Conservation (phyloP, 2,797 vertebrate species). For the Neosilurus mollespiculum region DNA sequence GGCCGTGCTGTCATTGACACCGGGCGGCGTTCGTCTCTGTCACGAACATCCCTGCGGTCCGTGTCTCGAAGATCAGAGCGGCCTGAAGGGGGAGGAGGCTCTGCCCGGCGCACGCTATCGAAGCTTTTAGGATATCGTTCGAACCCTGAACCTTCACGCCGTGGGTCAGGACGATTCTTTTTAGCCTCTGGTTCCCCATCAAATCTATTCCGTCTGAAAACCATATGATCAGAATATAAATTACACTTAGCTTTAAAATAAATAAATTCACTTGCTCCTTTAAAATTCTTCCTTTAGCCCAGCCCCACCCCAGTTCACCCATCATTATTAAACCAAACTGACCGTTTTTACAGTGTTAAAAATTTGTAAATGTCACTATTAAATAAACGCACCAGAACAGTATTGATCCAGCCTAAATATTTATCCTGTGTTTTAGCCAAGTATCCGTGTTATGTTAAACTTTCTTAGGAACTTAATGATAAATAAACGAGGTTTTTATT, state of each 20-base stretch:
- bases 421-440: background rate
- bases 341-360: background rate
- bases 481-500: background rate
- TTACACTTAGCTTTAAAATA: background rate
- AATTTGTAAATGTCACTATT: background rate
- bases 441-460: background rate
- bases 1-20: slow-evolving; percentile 83
- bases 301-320: background rate
- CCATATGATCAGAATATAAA: background rate
- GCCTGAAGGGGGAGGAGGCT: slow-evolving; percentile 72
- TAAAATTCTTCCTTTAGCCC: background rate
- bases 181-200: slow-evolving; percentile 88
- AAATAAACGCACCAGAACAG: background rate
- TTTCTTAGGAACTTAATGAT: background rate
- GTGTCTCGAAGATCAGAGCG: slow-evolving; percentile 84
- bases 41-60: slow-evolving; percentile 85
- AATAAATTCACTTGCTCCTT: background rate
- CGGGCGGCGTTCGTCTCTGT: slow-evolving; percentile 81
- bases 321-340: background rate
- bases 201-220: slow-evolving; percentile 84
- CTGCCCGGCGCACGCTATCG: slow-evolving; percentile 82
- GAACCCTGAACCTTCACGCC: slow-evolving; percentile 83
- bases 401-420: background rate
- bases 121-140: slow-evolving; percentile 92
- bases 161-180: slow-evolving; percentile 82